These are phyloP conservation scores for Albula goreensis DNA, from an alignment of 2,113 vertebrate genomes.

Conservation along the genomic window DNA sequence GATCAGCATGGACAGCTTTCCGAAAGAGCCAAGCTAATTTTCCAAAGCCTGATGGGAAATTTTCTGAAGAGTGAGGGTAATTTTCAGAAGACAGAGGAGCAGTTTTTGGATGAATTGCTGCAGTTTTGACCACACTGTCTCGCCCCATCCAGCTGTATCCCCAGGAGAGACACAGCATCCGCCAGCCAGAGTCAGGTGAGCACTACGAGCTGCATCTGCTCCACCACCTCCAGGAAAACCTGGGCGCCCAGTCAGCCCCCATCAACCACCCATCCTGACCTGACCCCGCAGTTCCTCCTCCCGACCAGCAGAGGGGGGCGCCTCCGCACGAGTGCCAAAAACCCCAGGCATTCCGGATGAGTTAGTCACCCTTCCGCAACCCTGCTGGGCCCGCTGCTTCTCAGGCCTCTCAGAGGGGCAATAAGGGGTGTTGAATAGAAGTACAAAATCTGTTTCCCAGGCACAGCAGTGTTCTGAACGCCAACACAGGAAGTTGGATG, in stretches of 20 bases:
- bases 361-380: background rate
- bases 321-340: slow-evolving; percentile 4
- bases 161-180: slow-evolving; percentile 82
- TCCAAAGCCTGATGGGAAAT: too few species aligned
- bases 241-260: slow-evolving; percentile 32
- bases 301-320: slow-evolving; percentile 21
- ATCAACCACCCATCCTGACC: slow-evolving; percentile 14
- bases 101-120: background rate
- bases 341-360: background rate
- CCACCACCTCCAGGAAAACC: slow-evolving; percentile 81
- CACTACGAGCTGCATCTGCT: slow-evolving; percentile 82
- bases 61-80: background rate
- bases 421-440: background rate
- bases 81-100: background rate
- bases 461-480: background rate
- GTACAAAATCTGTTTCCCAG: background rate
- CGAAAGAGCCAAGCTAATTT: too few species aligned
- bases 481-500: background rate
- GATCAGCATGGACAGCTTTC: too few species aligned
- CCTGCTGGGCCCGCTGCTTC: background rate
- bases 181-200: slow-evolving; percentile 80
- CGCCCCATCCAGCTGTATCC: slow-evolving; percentile 73
- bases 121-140: background rate
- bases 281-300: background rate
- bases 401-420: background rate